Base-by-base conservation (phyloP, 2,888 invertebrate genomes). In the Oligia latruncula region DNA sequence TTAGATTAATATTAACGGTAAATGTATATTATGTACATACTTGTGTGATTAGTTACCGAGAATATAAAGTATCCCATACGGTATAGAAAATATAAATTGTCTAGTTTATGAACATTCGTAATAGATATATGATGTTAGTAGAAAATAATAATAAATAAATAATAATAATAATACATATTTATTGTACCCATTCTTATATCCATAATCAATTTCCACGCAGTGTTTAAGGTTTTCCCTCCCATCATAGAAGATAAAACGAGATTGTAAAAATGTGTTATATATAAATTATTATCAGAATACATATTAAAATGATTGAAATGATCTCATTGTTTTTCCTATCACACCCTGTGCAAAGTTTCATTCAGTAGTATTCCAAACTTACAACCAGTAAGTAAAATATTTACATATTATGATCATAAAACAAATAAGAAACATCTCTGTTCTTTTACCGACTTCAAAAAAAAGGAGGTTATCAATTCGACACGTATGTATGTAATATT, bases 241-340 rank as follows among this genome's bases (percentile, higher is more conserved):
- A 83, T 79, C 40, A n/a, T 80, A 86, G 81, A 75, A 52, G 64
- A 80, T 78, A 67, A 79, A 82, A 78, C 77, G 85, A 83, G 89
- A 91, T 91, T 95, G 94, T 94, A 94, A 93, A 94, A 94, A 95
- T 88, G 93, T 94, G 93, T 95, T 94, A 93, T 89, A 93, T 94
- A 94, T 95, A 95, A 96, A 95, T 95, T 95, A 96, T 95, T 95
- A 95, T 94, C 92, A 94, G 91, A 95, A 93, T 94, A 85, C 60
- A 66, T 80, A 95, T 93, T 94, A 94, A 94, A 95, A 90, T 91
- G 88, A 94, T 92, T 92, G 87, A 92, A 90, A 91, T 81, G 85
- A 92, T 78, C 78, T 71, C 9, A 46, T 68, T 80, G 64, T 87
- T 87, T 40, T 83, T 86, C 83, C 35, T 77, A 35, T 60, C 17